Evolutionary conservation across 2,888 invertebrate genomes (phyloP).

Genomic region (Limnephilus rhombicus): DNA sequence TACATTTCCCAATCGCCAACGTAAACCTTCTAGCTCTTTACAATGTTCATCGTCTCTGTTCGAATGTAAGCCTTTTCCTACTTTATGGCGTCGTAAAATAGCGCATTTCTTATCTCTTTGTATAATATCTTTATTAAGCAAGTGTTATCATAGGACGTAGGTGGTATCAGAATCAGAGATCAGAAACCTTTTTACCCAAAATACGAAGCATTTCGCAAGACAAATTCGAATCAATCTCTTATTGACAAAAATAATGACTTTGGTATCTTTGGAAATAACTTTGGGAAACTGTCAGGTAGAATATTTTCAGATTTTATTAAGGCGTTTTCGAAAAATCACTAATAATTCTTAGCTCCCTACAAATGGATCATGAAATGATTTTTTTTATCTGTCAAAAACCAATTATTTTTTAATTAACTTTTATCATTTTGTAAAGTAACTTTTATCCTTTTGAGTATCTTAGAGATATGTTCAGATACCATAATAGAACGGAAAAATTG

Average conservation of each 20-base stretch:
- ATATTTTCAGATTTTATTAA: not conserved
- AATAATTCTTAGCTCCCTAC: not conserved
- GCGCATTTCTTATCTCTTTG: not conserved
- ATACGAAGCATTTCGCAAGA: not conserved
- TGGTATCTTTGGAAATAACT: not conserved
- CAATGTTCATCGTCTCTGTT: not conserved
- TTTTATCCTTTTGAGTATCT: not conserved
- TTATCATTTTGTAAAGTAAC: no score
- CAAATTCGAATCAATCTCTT: not conserved
- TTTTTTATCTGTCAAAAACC: not conserved
- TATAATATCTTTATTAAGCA: constrained; percentile 1
- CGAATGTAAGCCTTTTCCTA: not conserved
- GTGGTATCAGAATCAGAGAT: not conserved
- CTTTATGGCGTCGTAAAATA: not conserved
- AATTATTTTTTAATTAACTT: not conserved
- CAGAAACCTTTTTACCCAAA: not conserved
- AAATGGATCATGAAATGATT: not conserved
- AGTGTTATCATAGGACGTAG: not conserved
- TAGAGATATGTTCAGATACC: not conserved
- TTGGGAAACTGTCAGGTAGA: not conserved
- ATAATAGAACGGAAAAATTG: not conserved
- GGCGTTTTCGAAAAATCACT: not conserved
- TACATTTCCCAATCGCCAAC: constrained; percentile 1
- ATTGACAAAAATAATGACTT: no score
- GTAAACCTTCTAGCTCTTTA: not conserved